Percentiles rank a stretch among this genome's conserved stretches.
Evolutionary conservation across 2,113 vertebrate genomes (phyloP).

Genomic region (Rhegmatorhina hoffmannsi): DNA sequence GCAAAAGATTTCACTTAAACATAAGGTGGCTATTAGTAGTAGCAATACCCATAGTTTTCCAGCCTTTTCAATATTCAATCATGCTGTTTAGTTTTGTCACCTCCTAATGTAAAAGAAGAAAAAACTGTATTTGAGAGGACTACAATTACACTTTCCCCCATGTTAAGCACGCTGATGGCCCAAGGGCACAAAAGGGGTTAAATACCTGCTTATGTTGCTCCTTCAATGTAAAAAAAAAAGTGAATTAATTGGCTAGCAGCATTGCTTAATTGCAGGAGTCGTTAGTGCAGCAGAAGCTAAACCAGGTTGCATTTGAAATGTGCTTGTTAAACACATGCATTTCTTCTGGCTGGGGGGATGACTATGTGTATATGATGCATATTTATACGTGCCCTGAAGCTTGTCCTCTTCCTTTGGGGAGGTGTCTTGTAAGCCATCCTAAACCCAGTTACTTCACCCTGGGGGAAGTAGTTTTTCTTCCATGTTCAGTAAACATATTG

Average conservation of each 20-base stretch:
- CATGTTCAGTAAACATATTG: constrained; percentile 41
- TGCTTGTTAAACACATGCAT: constrained; percentile 26
- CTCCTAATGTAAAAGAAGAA: constrained; percentile 27
- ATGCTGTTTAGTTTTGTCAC: constrained; percentile 8
- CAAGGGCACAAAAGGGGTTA: constrained; percentile 5
- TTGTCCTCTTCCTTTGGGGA: constrained; percentile 5
- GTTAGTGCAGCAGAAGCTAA: constrained; percentile 41
- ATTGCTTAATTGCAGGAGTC: constrained; percentile 37
- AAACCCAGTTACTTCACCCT: constrained; percentile 28
- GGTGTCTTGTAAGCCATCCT: constrained; percentile 19
- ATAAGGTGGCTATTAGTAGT: constrained; percentile 60
- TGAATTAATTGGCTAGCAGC: constrained; percentile 27
- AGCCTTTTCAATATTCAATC: constrained; percentile 33
- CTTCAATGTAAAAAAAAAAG: background rate
- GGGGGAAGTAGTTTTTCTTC: constrained; percentile 16
- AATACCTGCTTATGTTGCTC: constrained; percentile 6
- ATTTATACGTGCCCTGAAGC: constrained; percentile 51
- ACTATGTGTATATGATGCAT: background rate
- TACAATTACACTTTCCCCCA: background rate
- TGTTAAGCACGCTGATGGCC: background rate
- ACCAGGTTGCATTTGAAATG: constrained; percentile 33
- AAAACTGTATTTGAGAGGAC: background rate
- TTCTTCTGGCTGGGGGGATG: constrained; percentile 17
- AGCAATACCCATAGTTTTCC: constrained; percentile 10
- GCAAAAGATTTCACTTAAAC: constrained; percentile 50